These are phyloP conservation scores for Pyrocephalus nanus DNA, from an alignment of 2,797 vertebrate genomes.

Conservation along the genomic window DNA sequence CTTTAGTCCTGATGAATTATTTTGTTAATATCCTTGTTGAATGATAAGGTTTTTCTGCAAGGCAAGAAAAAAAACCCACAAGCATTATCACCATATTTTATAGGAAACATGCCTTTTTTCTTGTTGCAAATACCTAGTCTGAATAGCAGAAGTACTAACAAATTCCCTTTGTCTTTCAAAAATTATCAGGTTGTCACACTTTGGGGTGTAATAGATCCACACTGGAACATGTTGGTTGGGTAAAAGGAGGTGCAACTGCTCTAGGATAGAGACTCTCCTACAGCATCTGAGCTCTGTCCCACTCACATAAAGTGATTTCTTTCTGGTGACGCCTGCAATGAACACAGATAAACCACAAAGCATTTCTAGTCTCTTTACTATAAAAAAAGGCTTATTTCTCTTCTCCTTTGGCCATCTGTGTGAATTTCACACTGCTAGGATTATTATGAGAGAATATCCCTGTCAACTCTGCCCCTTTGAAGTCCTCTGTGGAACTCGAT, in stretches of 20 bases:
- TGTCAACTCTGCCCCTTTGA: background rate
- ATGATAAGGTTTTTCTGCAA: background rate
- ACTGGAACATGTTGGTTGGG: background rate
- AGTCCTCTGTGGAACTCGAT: background rate
- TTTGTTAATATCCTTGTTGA: background rate
- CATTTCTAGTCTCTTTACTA: background rate
- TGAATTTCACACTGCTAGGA: background rate
- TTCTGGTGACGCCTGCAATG: accelerated
- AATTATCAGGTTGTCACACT: background rate
- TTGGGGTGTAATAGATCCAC: background rate
- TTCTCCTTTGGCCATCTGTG: background rate
- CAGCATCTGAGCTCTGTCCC: background rate
- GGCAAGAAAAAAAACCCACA: background rate
- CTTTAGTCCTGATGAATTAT: background rate
- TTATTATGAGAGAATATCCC: background rate
- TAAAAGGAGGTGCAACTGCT: background rate
- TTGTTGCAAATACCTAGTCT: background rate
- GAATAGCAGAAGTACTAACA: background rate
- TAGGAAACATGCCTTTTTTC: accelerated
- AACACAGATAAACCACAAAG: background rate
- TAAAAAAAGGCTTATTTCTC: background rate
- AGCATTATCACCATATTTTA: background rate
- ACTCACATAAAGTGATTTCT: background rate
- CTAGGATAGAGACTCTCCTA: background rate
- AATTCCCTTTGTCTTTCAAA: background rate